These are phyloP conservation scores for Parapristionchus giblindavisi DNA, from an alignment of 2,888 invertebrate species.

Conservation along the genomic window DNA sequence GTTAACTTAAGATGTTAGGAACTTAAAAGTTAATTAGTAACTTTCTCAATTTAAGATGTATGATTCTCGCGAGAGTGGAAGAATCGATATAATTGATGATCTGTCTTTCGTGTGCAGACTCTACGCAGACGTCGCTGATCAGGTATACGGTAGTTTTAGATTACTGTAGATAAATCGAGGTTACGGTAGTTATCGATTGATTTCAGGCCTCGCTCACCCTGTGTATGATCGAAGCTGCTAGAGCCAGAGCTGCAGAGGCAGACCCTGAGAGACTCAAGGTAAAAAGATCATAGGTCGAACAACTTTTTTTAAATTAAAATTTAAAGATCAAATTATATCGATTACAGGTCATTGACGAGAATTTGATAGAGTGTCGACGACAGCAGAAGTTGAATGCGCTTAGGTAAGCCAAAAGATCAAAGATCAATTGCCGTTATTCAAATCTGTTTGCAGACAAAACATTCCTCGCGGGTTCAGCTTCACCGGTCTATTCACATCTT, in stretches of 20 bases:
- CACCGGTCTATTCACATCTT: too few relatives aligned
- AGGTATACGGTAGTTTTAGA: too few relatives aligned
- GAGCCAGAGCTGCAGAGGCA: slow-evolving; percentile 54
- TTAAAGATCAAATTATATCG: too few relatives aligned
- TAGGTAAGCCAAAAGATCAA: too few relatives aligned
- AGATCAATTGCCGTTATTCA: too few relatives aligned
- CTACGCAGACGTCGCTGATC: slow-evolving; percentile 64
- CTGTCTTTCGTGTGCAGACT: slow-evolving; percentile 61
- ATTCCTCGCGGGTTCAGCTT: too few relatives aligned
- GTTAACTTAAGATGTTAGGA: too few relatives aligned
- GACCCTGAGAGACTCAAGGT: slow-evolving; percentile 42
- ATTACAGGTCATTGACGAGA: slow-evolving; percentile 59
- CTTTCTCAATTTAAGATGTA: slow-evolving; percentile 55
- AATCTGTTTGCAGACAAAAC: too few relatives aligned
- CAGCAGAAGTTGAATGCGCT: slow-evolving; percentile 59
- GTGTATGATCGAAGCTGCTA: slow-evolving; percentile 64
- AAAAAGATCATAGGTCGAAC: neutral
- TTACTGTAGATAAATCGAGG: neutral
- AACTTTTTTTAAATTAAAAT: neutral
- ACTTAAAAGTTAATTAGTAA: too few relatives aligned
- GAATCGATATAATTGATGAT: slow-evolving; percentile 62
- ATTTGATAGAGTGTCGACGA: slow-evolving; percentile 59
- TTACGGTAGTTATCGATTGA: neutral
- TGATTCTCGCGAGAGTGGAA: slow-evolving; percentile 55
- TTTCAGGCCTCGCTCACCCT: slow-evolving; percentile 59